These are phyloP conservation scores for Halictus quadricinctus DNA, from an alignment of 2,888 invertebrate genomes.

Conservation along the genomic window DNA sequence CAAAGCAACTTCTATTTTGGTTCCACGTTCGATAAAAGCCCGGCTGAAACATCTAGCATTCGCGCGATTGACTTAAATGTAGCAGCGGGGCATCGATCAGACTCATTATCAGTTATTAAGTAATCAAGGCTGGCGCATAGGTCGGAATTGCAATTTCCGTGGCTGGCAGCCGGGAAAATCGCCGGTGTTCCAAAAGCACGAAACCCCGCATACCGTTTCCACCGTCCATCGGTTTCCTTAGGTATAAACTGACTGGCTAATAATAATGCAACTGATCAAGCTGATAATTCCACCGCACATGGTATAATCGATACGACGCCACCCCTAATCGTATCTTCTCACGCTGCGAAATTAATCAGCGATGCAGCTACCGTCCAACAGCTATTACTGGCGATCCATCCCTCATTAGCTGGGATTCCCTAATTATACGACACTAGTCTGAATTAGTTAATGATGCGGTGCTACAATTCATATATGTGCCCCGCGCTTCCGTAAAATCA, in stretches of 20 bases:
- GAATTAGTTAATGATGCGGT: constrained; percentile 31
- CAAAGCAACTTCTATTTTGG: not conserved
- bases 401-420: constrained; percentile 35
- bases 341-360: constrained; percentile 47
- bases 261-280: constrained; percentile 25
- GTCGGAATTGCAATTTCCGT: constrained; percentile 47
- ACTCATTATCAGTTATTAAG: constrained; percentile 45
- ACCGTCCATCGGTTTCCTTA: constrained; percentile 4
- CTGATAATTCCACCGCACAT: constrained; percentile 23
- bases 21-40: not conserved
- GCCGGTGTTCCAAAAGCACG: constrained; percentile 2
- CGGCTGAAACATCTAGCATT: not conserved
- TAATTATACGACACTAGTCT: constrained; percentile 16
- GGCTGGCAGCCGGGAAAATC: not conserved
- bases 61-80: constrained; percentile 32
- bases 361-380: constrained; percentile 24
- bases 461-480: not conserved
- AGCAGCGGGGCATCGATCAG: constrained; percentile 16
- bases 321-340: constrained; percentile 40
- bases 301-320: constrained; percentile 32
- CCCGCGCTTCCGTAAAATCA: not conserved
- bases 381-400: constrained; percentile 32
- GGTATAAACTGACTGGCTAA: constrained; percentile 2
- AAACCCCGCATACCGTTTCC: no score
- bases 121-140: constrained; percentile 30